These are phyloP conservation scores for Rhinolophus sinicus DNA, from an alignment of 2,113 vertebrate genomes.

Conservation along the genomic window DNA sequence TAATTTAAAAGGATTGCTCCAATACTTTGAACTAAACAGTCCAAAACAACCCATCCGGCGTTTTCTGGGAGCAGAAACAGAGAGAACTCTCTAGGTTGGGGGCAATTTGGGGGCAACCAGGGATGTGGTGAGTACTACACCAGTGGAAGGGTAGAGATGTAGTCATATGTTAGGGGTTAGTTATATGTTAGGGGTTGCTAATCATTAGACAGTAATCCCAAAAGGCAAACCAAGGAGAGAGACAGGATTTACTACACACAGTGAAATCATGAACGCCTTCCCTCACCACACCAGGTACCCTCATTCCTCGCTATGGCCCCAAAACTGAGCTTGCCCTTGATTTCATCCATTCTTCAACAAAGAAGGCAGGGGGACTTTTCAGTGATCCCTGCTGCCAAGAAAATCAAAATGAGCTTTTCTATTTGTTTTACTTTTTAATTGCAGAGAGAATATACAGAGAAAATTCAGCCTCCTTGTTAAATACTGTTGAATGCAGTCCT, in stretches of 20 bases:
- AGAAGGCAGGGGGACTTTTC: too few species aligned
- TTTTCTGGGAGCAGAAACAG: neutral
- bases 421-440: neutral
- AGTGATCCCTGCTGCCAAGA: neutral
- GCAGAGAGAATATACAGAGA: neutral
- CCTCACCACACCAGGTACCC: neutral
- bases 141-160: accelerated
- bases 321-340: neutral
- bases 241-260: too few species aligned
- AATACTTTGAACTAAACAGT: neutral
- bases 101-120: neutral
- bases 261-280: too few species aligned
- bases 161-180: neutral
- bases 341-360: neutral
- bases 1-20: neutral
- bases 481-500: neutral
- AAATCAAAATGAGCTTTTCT: neutral
- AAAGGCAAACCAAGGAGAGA: neutral
- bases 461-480: neutral
- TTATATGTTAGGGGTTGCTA: neutral
- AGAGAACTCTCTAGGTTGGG: neutral
- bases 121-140: neutral
- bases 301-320: neutral
- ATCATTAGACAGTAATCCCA: neutral
- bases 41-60: neutral